A percentile compares a stretch with the other conserved stretches of the same genome.
These are phyloP conservation scores for Pristionchus pacificus DNA, from an alignment of 1,140 invertebrate species.

Conservation along the genomic window DNA sequence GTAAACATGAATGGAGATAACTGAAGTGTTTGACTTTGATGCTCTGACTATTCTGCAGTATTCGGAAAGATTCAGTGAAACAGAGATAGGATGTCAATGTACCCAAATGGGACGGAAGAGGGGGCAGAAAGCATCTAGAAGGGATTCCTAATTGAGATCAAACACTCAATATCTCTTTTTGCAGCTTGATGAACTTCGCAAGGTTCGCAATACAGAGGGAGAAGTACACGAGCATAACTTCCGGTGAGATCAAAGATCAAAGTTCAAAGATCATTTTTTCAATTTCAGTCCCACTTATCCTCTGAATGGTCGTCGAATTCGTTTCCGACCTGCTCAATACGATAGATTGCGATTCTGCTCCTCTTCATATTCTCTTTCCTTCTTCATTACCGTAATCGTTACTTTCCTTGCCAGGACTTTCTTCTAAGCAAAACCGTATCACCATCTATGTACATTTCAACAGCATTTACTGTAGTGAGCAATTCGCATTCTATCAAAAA, in stretches of 20 bases:
- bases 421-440: slow-evolving; percentile 8
- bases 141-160: slow-evolving; percentile 1
- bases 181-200: slow-evolving; percentile 12
- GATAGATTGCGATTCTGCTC: slow-evolving; percentile 41
- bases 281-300: slow-evolving; percentile 41
- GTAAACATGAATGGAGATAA: too few relatives aligned
- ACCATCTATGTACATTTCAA: slow-evolving; percentile 11
- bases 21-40: too few relatives aligned
- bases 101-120: too few relatives aligned
- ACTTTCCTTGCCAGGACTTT: neutral
- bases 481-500: neutral
- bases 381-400: neutral
- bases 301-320: slow-evolving; percentile 50
- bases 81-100: too few relatives aligned
- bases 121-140: too few relatives aligned
- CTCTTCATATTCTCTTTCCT: slow-evolving; percentile 3
- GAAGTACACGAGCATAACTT: slow-evolving; percentile 34
- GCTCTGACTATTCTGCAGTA: too few relatives aligned
- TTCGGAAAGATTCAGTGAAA: too few relatives aligned
- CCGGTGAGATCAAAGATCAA: slow-evolving; percentile 19
- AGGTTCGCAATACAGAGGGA: slow-evolving; percentile 8
- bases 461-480: slow-evolving; percentile 12
- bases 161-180: neutral
- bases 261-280: neutral
- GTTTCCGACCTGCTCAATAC: slow-evolving; percentile 41